Evolutionary conservation across 1,140 invertebrate species (phyloP).

Genomic region (Anadara kagoshimensis): DNA sequence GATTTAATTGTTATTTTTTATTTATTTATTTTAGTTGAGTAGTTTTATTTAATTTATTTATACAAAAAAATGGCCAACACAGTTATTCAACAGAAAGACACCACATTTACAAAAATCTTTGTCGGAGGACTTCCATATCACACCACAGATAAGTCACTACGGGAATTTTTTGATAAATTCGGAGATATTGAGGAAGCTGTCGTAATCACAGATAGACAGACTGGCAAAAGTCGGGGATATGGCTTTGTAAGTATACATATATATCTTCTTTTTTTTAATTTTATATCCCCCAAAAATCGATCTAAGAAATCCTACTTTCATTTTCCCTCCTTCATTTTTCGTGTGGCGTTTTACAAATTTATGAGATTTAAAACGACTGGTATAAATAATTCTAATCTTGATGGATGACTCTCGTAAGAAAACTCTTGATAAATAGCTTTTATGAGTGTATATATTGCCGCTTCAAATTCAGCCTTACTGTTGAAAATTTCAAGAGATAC

Average conservation of each 20-base stretch:
- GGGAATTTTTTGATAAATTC: slow-evolving; percentile 97
- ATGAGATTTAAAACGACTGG: no score
- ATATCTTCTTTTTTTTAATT: slow-evolving; percentile 16
- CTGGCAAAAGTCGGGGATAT: slow-evolving; percentile 97
- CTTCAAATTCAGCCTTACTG: no score
- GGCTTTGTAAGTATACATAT: slow-evolving; percentile 91
- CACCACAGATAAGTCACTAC: slow-evolving; percentile 95
- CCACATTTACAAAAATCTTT: slow-evolving; percentile 98
- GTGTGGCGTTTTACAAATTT: neutral
- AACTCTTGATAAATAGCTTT: no score
- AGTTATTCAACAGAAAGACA: slow-evolving; percentile 84
- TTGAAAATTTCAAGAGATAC: no score
- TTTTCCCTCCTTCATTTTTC: neutral
- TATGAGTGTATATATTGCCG: no score
- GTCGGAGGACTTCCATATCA: slow-evolving; percentile 98
- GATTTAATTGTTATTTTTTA: slow-evolving; percentile 16
- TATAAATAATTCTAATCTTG: no score
- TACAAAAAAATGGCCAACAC: slow-evolving; percentile 26
- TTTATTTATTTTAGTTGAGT: slow-evolving; percentile 15
- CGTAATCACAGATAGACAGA: slow-evolving; percentile 97
- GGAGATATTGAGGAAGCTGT: slow-evolving; percentile 98
- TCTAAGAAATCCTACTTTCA: neutral
- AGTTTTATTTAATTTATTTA: slow-evolving; percentile 26
- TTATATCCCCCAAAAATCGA: neutral
- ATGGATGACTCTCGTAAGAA: no score